A percentile compares a stretch with the other conserved stretches of the same genome.
These are phyloP conservation scores for Pardosa pseudoannulata DNA, from an alignment of 2,888 invertebrate genomes.

Conservation along the genomic window DNA sequence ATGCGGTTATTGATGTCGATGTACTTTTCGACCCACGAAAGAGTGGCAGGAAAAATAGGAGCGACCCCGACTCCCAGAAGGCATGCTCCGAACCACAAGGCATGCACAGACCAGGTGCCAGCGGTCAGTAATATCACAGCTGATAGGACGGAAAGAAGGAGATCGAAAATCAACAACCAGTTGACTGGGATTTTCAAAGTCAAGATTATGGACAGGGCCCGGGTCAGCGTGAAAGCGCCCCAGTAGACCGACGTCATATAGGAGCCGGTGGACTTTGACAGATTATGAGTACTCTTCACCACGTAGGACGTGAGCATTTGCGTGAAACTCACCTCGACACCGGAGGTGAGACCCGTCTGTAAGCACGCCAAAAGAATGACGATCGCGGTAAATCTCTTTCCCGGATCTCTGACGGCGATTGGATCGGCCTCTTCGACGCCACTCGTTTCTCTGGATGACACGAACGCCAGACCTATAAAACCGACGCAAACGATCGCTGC, in stretches of 20 bases:
- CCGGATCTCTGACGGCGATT: slow-evolving; percentile 27
- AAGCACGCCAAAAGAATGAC: slow-evolving; percentile 44
- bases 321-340: slow-evolving; percentile 78
- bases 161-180: slow-evolving; percentile 77
- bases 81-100: slow-evolving; percentile 78
- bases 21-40: slow-evolving; percentile 78
- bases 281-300: slow-evolving; percentile 75
- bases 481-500: slow-evolving; percentile 32
- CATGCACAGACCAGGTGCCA: slow-evolving; percentile 74
- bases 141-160: slow-evolving; percentile 76
- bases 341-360: slow-evolving; percentile 72
- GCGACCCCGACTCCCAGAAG: slow-evolving; percentile 78
- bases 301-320: slow-evolving; percentile 78
- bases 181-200: slow-evolving; percentile 77
- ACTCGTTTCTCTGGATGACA: slow-evolving; percentile 28
- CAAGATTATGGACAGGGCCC: slow-evolving; percentile 78
- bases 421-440: not conserved
- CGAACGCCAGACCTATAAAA: slow-evolving; percentile 22
- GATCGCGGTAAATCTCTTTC: slow-evolving; percentile 34
- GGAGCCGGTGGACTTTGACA: slow-evolving; percentile 77
- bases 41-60: slow-evolving; percentile 78
- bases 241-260: slow-evolving; percentile 78
- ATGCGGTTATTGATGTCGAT: slow-evolving; percentile 78
- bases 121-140: slow-evolving; percentile 76
- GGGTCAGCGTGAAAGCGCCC: slow-evolving; percentile 78